A percentile compares a stretch with the other conserved stretches of the same genome.
phyloP scores from a whole-genome alignment of 2,113 vertebrate species.

The Regulus satrapa region DNA sequence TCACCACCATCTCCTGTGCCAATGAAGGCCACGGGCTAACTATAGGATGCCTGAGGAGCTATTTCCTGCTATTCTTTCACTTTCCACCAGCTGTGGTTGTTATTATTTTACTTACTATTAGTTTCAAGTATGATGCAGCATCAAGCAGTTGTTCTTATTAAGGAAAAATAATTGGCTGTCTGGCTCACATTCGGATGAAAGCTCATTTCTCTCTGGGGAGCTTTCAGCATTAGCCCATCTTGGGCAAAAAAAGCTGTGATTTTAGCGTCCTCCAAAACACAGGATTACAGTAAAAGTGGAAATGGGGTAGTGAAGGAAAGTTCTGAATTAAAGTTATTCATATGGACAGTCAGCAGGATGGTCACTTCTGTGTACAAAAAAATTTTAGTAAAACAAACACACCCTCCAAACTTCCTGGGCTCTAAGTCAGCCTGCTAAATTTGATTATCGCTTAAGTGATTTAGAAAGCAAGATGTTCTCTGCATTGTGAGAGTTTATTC shows the following conservation, averaged over 20 bases:
- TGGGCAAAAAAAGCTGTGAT: background rate
- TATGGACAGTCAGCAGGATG: background rate
- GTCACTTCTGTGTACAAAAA: background rate
- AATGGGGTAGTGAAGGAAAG: background rate
- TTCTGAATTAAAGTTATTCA: background rate
- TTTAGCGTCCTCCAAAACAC: background rate
- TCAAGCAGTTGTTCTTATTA: background rate
- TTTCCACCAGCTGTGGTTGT: conserved; percentile 32
- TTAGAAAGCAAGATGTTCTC: conserved; percentile 49
- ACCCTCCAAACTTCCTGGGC: background rate
- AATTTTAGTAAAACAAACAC: conserved; percentile 12
- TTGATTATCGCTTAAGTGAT: conserved; percentile 18
- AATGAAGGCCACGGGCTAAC: background rate
- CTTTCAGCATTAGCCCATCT: background rate
- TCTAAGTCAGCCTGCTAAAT: conserved; percentile 16
- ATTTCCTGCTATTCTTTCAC: conserved; percentile 59
- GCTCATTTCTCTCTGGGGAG: background rate
- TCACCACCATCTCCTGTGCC: background rate
- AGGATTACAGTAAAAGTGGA: background rate
- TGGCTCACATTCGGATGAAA: background rate
- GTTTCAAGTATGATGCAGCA: background rate
- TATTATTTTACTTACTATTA: conserved; percentile 15
- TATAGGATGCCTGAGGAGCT: conserved; percentile 5
- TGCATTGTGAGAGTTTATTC: background rate
- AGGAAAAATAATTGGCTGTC: background rate